Percentiles rank a stretch among this genome's conserved stretches.
These are phyloP conservation scores for Scaeva pyrastri DNA, from an alignment of 2,888 invertebrate genomes.

Conservation along the genomic window DNA sequence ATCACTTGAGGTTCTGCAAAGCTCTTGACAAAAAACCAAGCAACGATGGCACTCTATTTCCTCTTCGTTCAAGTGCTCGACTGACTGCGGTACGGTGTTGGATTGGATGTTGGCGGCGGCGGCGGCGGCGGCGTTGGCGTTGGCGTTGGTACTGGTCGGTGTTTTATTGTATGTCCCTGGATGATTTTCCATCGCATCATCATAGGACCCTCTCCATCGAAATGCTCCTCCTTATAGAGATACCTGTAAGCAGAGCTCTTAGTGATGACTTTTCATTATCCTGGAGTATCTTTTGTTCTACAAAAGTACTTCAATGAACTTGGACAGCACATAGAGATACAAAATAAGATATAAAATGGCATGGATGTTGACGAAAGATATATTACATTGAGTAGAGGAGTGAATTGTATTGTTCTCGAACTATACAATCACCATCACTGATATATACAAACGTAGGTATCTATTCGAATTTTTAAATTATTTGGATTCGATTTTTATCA, in stretches of 20 bases:
- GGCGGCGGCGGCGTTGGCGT: no score
- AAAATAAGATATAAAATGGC: background rate
- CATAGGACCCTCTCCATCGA: background rate
- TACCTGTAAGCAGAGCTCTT: constrained; percentile 27
- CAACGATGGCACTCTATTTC: constrained; percentile 49
- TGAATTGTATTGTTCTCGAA: background rate
- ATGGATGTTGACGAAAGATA: constrained; percentile 1
- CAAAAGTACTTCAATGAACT: constrained; percentile 21
- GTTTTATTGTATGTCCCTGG: background rate
- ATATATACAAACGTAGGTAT: no score
- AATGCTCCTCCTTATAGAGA: background rate
- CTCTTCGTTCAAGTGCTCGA: constrained; percentile 36
- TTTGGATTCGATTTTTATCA: no score
- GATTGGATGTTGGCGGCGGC: no score
- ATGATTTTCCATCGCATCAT: constrained; percentile 25
- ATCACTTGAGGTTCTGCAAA: constrained; percentile 38
- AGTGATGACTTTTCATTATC: constrained; percentile 32
- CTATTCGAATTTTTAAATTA: no score
- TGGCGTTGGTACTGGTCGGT: no score
- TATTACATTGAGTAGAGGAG: background rate
- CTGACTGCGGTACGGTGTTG: background rate
- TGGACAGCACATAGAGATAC: background rate
- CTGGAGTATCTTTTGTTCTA: constrained; percentile 9
- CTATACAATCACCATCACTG: no score
- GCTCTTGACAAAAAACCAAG: constrained; percentile 13